Conservation (phyloP, 2,888 invertebrate genomes). For the Bimastos eiseni region DNA sequence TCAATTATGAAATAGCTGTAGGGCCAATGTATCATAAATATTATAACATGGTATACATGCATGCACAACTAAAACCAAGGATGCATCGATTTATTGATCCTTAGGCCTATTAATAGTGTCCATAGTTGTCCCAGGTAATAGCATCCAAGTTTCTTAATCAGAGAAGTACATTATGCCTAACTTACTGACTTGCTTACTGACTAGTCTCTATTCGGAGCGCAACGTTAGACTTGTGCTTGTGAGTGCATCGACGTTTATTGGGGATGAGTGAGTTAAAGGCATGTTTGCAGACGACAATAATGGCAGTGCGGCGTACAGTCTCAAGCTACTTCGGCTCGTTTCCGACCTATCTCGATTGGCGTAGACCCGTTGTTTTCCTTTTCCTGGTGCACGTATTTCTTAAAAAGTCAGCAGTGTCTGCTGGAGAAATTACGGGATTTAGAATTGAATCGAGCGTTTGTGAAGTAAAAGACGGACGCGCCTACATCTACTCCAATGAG, state of each 20-base stretch:
- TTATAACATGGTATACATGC: too few relatives aligned
- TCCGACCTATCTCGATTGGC: background rate
- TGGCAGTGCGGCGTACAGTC: background rate
- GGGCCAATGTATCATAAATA: too few relatives aligned
- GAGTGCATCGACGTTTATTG: too few relatives aligned
- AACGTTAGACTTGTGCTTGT: too few relatives aligned
- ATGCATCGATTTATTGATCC: too few relatives aligned
- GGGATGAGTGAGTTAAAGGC: background rate
- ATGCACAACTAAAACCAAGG: too few relatives aligned
- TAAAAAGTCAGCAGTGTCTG: background rate
- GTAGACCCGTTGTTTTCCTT: background rate
- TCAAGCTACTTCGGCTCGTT: background rate
- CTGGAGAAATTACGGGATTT: background rate
- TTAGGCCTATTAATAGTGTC: too few relatives aligned
- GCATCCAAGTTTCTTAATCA: background rate
- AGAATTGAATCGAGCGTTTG: background rate
- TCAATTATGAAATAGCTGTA: too few relatives aligned
- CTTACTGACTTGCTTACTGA: background rate
- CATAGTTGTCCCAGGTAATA: too few relatives aligned
- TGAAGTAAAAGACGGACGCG: background rate
- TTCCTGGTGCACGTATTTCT: background rate
- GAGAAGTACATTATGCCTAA: background rate
- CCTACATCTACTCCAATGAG: constrained; percentile 8
- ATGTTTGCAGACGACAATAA: constrained; percentile 5
- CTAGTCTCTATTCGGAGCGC: background rate